phyloP scores from a whole-genome alignment of 2,113 vertebrate species.

The Oreochromis spilurus region DNA sequence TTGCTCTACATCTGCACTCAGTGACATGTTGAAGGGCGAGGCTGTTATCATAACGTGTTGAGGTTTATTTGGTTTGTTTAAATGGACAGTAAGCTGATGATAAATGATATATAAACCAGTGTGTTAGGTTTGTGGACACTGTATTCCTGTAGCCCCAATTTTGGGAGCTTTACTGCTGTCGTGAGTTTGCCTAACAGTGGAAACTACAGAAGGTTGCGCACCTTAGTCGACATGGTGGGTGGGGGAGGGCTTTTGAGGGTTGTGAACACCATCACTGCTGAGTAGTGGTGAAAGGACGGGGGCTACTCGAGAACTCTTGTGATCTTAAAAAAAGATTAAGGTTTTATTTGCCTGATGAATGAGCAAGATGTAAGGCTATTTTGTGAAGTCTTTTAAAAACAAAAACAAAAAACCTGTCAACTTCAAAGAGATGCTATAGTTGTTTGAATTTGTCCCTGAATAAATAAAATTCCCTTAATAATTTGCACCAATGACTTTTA shows the following conservation, averaged over 20 bases:
- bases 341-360: constrained; percentile 28
- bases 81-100: constrained; percentile 19
- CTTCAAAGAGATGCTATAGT: constrained; percentile 29
- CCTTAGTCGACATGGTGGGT: not conserved
- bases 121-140: constrained; percentile 54
- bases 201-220: not conserved
- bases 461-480: constrained; percentile 53
- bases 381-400: constrained; percentile 8
- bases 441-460: constrained; percentile 51
- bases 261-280: not conserved
- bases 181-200: constrained; percentile 31
- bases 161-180: constrained; percentile 54
- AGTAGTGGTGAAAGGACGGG: not conserved
- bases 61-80: constrained; percentile 36
- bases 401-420: not conserved
- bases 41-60: not conserved
- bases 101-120: constrained; percentile 44
- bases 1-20: not conserved
- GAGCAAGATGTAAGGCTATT: constrained; percentile 11
- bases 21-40: not conserved
- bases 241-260: not conserved
- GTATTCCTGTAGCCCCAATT: constrained; percentile 32
- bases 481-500: constrained; percentile 1
- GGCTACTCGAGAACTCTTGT: not conserved
- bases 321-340: not conserved